phyloP scores from a whole-genome alignment of 2,888 invertebrate species.

The Heteromyza rotundicornis region DNA sequence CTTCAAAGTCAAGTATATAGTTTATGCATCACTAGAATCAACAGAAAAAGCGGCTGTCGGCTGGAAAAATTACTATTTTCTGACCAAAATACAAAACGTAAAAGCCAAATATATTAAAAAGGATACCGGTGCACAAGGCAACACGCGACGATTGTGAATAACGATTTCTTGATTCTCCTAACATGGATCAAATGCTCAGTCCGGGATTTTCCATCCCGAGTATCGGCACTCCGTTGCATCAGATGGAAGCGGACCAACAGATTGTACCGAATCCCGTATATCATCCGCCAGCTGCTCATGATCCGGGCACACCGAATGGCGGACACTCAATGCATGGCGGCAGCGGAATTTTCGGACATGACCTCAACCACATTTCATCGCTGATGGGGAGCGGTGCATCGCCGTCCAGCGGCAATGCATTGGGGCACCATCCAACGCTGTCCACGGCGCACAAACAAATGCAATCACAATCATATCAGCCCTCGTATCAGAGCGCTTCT shows the following conservation, averaged over 20 bases:
- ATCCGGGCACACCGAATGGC: conserved; percentile 34
- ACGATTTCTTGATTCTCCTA: too few species aligned
- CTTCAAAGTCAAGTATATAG: too few species aligned
- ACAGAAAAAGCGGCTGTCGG: too few species aligned
- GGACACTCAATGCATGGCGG: conserved; percentile 24
- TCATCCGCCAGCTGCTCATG: conserved; percentile 69
- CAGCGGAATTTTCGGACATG: conserved; percentile 34
- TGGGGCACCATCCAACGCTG: conserved; percentile 46
- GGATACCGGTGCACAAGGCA: too few species aligned
- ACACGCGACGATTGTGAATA: too few species aligned
- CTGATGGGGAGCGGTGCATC: conserved; percentile 61
- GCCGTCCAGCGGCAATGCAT: conserved; percentile 21
- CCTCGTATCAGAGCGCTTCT: conserved; percentile 65
- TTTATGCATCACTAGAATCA: too few species aligned
- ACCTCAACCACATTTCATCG: conserved; percentile 67
- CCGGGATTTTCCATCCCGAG: conserved; percentile 89
- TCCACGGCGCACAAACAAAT: conserved; percentile 74
- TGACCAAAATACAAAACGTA: too few species aligned
- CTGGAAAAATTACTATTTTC: too few species aligned
- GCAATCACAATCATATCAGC: conserved; percentile 72
- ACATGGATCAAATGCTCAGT: conserved; percentile 91
- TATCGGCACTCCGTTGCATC: conserved; percentile 88
- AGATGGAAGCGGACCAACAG: conserved; percentile 89
- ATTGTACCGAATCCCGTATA: conserved; percentile 84
- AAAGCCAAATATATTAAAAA: too few species aligned